Evolutionary conservation across 2,888 invertebrate species (phyloP).

Genomic region (Sisyra terminalis): DNA sequence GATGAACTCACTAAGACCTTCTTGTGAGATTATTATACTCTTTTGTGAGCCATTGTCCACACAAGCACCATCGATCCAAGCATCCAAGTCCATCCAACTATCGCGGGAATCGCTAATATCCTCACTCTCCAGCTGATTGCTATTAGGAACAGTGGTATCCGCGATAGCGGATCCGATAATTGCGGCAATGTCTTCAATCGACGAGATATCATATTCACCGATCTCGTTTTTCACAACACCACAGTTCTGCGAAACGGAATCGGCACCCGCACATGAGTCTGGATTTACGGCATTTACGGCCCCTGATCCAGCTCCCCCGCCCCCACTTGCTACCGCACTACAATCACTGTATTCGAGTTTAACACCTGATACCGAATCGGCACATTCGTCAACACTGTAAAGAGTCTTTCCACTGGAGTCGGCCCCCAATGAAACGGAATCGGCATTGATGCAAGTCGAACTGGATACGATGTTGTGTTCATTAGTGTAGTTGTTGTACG

Average conservation of each 20-base stretch:
- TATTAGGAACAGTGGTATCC: conserved; percentile 68
- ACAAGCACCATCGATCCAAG: conserved; percentile 71
- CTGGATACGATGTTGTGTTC: conserved; percentile 62
- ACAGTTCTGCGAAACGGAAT: conserved; percentile 23
- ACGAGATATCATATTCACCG: conserved; percentile 47
- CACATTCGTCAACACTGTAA: conserved; percentile 35
- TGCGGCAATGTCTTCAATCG: conserved; percentile 70
- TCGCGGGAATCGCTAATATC: conserved; percentile 60
- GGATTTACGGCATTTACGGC: background rate
- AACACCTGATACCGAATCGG: conserved; percentile 37
- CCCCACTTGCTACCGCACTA: conserved; percentile 21
- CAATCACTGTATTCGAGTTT: conserved; percentile 33
- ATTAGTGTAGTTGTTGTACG: conserved; percentile 29
- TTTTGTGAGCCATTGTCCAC: conserved; percentile 42
- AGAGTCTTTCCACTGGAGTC: conserved; percentile 18
- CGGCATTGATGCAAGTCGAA: conserved; percentile 43
- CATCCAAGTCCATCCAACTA: conserved; percentile 78
- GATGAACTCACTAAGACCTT: conserved; percentile 48
- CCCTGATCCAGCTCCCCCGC: background rate
- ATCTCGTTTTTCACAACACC: conserved; percentile 35
- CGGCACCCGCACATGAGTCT: conserved; percentile 42
- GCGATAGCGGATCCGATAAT: conserved; percentile 81
- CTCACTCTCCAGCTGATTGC: conserved; percentile 32
- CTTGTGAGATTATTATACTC: conserved; percentile 46
- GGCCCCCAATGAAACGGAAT: conserved; percentile 28